Evolutionary conservation across 2,797 vertebrate species (phyloP).

Genomic region (Ibycter americanus): DNA sequence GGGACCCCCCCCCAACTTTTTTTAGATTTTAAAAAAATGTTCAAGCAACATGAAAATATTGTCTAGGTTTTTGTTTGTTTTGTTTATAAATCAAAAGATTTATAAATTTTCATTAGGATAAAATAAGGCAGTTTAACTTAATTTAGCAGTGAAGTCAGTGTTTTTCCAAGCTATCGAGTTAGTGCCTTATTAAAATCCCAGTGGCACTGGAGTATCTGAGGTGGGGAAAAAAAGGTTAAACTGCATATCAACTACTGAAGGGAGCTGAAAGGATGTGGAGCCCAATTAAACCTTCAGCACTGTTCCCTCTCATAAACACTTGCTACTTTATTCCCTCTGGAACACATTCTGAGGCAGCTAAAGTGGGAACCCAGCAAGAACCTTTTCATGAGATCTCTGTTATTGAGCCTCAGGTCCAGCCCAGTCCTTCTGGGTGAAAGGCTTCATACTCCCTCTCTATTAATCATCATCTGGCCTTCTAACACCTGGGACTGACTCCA

Average conservation of each 20-base stretch:
- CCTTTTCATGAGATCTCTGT: constrained; percentile 74
- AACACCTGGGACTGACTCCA: constrained; percentile 85
- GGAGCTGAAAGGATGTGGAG: constrained; percentile 76
- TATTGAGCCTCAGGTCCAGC: constrained; percentile 76
- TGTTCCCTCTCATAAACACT: constrained; percentile 75
- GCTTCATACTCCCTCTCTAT: constrained; percentile 78
- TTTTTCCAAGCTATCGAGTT: constrained; percentile 63
- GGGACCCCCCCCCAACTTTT: not conserved
- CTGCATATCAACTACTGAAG: constrained; percentile 81
- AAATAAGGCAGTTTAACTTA: constrained; percentile 62
- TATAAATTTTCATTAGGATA: constrained; percentile 39
- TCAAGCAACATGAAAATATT: not conserved
- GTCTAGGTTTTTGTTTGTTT: not conserved
- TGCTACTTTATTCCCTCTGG: constrained; percentile 78
- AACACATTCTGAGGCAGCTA: constrained; percentile 74
- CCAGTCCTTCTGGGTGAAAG: constrained; percentile 79
- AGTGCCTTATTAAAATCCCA: constrained; percentile 74
- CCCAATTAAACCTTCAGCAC: constrained; percentile 85
- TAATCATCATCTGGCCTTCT: constrained; percentile 81
- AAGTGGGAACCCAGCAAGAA: constrained; percentile 78
- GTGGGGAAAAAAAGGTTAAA: constrained; percentile 82
- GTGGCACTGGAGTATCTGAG: constrained; percentile 72
- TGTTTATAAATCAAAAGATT: not conserved
- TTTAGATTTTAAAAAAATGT: constrained; percentile 18
- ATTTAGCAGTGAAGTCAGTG: constrained; percentile 62